Evolutionary conservation across 2,113 vertebrate species (phyloP), one percentile per base, ranked within the genome.

Genomic region (Phrynosoma blainvillii): DNA sequence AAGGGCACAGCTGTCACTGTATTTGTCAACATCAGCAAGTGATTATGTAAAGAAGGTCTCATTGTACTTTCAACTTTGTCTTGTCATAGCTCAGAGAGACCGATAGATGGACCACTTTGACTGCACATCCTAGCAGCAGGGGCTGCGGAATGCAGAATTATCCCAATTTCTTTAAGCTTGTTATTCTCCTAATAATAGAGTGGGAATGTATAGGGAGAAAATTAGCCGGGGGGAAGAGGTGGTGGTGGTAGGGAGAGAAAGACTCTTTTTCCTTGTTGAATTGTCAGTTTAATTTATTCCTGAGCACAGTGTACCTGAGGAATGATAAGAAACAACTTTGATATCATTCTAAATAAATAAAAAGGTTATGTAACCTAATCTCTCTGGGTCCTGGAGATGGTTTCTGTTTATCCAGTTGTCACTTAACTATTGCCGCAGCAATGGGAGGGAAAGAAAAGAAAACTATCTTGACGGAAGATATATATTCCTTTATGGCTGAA

Each of bases 211-310:
- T 91, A 91, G 84, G 82, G 76, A 89, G 87, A 93, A 94, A 94
- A 95, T 93, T 89, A 94, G 86, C 84, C 73, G 66, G 54, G 82
- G 84, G 42, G 82, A 87, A 68, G 85, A 93, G 89, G 88, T 23
- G 25, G 18, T 16, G 66, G 25, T 68, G 66, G 6, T 16, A 4
- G 66, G 23, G 66, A 16, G 23, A 25, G 25, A 25, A 18, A 87
- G 84, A 62, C 14, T 90, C 16, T 89, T 90, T 77, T 92, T 18
- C 14, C 59, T 93, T 92, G 87, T 93, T 87, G 90, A 93, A 92
- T 75, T 92, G 90, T 85, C 73, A 90, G 85, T 93, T 93, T 91
- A 94, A 94, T 95, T 94, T 95, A 90, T 94, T 95, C 84, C 84
- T 42, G n/a, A 89, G 82, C 83, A 90, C 83, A 93, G 85, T 87